These are phyloP conservation scores for Corticium candelabrum DNA, from an alignment of 37 sponge, comb jelly and placozoan species.

Conservation along the genomic window DNA sequence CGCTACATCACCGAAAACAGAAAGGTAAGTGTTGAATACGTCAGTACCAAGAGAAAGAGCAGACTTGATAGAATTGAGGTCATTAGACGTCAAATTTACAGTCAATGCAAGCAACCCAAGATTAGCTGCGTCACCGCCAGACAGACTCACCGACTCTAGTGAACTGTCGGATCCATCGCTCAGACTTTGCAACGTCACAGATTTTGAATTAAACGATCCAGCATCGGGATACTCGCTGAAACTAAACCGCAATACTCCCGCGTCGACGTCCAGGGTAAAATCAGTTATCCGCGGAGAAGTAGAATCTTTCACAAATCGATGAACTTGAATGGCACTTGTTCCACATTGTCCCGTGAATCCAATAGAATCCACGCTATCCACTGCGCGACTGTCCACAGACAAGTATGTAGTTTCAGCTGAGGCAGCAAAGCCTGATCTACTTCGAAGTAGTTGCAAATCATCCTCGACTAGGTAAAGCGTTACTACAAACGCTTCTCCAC, in stretches of 20 bases:
- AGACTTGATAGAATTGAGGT: slow-evolving; percentile 64
- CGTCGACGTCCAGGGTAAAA: slow-evolving; percentile 71
- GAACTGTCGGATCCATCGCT: neutral
- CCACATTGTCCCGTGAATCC: slow-evolving; percentile 23
- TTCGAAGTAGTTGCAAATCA: slow-evolving; percentile 59
- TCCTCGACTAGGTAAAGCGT: slow-evolving; percentile 23
- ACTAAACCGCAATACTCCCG: slow-evolving; percentile 41
- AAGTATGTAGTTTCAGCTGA: slow-evolving; percentile 39
- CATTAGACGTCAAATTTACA: slow-evolving; percentile 31
- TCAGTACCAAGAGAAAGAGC: slow-evolving; percentile 45
- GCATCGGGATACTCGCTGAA: slow-evolving; percentile 66
- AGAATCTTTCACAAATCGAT: slow-evolving; percentile 28
- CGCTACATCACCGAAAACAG: neutral
- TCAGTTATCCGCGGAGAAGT: slow-evolving; percentile 51
- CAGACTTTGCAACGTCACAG: slow-evolving; percentile 51
- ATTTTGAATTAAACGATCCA: slow-evolving; percentile 40
- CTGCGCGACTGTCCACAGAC: slow-evolving; percentile 18
- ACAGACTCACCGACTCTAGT: slow-evolving; percentile 33
- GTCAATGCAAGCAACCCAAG: slow-evolving; percentile 21
- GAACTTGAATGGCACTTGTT: slow-evolving; percentile 15
- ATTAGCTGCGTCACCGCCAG: slow-evolving; percentile 38
- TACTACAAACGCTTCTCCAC: slow-evolving; percentile 31
- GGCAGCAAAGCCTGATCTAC: slow-evolving; percentile 23
- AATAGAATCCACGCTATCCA: slow-evolving; percentile 19
- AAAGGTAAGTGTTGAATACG: slow-evolving; percentile 35